Conservation (phyloP, 1,140 invertebrate genomes). For the Aphidius ervi region DNA sequence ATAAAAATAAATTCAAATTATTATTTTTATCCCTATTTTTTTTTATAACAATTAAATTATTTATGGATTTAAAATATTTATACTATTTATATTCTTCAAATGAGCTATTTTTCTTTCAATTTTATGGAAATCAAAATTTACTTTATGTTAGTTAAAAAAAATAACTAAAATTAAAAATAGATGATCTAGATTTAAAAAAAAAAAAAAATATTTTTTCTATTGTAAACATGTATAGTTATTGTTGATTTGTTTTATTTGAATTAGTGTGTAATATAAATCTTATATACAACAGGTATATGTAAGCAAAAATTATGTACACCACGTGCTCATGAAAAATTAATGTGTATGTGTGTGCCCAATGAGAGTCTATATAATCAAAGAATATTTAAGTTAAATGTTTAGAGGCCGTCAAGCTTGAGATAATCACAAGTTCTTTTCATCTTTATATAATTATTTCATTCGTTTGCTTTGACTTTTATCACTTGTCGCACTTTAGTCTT, state of each 20-base stretch:
- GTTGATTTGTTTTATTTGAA: neutral
- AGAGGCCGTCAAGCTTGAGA: neutral
- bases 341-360: conserved; percentile 3
- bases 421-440: conserved; percentile 6
- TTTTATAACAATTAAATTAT: no score
- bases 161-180: no score
- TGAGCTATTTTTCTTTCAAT: no score
- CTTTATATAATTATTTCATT: neutral
- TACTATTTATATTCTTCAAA: no score
- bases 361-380: conserved; percentile 14
- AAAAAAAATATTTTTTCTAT: no score
- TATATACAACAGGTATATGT: neutral
- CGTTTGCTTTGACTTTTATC: neutral
- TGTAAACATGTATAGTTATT: no score
- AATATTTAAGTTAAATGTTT: conserved; percentile 15
- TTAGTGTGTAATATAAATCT: neutral
- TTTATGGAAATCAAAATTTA: no score
- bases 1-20: no score
- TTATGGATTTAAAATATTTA: no score
- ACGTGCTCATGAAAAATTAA: conserved; percentile 3
- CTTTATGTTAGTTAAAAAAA: no score
- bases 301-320: conserved; percentile 4
- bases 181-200: no score
- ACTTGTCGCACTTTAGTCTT: neutral
- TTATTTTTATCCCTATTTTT: no score